Conservation (phyloP, 1,140 invertebrate species). For the Riptortus pedestris region DNA sequence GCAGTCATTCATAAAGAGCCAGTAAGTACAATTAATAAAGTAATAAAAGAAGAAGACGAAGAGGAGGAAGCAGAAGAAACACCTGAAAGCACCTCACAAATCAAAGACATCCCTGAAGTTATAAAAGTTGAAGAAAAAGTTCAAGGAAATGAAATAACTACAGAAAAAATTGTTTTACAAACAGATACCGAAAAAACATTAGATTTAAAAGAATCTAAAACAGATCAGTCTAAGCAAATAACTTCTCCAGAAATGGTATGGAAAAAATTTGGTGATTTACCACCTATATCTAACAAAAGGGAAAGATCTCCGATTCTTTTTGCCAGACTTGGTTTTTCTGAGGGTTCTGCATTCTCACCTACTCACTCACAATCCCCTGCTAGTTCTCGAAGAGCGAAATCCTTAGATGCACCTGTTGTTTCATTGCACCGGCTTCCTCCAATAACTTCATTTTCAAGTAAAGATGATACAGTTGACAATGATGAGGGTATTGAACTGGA, state of each 20-base stretch:
- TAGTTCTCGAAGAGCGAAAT: constrained; percentile 62
- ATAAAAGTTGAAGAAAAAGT: background rate
- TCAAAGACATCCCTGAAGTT: background rate
- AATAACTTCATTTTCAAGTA: constrained; percentile 75
- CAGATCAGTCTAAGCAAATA: constrained; percentile 31
- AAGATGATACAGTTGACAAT: constrained; percentile 63
- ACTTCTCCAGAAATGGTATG: constrained; percentile 49
- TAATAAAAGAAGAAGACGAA: constrained; percentile 36
- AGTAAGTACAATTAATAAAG: no score
- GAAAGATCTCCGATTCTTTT: constrained; percentile 67
- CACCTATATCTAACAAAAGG: constrained; percentile 31
- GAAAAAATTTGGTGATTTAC: constrained; percentile 38
- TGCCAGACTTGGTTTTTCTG: constrained; percentile 65
- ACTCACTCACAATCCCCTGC: constrained; percentile 64
- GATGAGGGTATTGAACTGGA: constrained; percentile 33
- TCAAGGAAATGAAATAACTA: background rate
- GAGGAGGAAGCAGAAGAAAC: background rate
- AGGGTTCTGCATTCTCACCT: constrained; percentile 61
- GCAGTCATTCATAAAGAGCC: no score
- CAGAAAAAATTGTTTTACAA: background rate
- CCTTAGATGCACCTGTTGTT: constrained; percentile 70
- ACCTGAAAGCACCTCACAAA: background rate
- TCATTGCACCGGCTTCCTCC: constrained; percentile 62
- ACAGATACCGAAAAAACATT: background rate
- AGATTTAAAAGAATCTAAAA: constrained; percentile 4